These are phyloP conservation scores for Notarius lentiginosus DNA, from an alignment of 2,113 vertebrate species.

Conservation along the genomic window DNA sequence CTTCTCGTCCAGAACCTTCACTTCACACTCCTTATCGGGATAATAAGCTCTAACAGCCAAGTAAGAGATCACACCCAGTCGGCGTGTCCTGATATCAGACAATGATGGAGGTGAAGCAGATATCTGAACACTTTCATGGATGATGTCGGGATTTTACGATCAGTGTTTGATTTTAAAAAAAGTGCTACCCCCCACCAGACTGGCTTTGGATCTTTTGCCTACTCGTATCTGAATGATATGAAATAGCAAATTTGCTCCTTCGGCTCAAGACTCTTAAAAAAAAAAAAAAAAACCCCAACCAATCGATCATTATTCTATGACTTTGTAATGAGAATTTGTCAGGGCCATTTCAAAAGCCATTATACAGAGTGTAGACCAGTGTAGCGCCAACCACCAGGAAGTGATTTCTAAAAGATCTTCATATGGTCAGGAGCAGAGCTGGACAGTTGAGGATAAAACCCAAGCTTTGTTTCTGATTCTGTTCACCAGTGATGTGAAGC, in stretches of 20 bases:
- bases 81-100: neutral
- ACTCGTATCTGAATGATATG: neutral
- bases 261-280: neutral
- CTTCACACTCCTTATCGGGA: neutral
- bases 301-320: neutral
- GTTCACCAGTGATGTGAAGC: slow-evolving; percentile 74
- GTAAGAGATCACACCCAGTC: neutral
- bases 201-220: neutral
- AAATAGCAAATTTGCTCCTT: neutral
- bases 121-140: neutral
- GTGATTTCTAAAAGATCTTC: neutral
- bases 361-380: neutral
- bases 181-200: neutral
- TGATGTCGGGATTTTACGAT: neutral
- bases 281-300: no score
- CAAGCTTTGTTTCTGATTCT: neutral
- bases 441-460: neutral
- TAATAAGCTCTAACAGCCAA: neutral
- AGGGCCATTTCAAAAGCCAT: neutral
- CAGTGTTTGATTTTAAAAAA: neutral
- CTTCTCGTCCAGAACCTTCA: neutral
- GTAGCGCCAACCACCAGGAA: neutral
- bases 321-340: neutral
- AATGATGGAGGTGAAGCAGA: neutral
- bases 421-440: neutral